Evolutionary conservation across 2,888 invertebrate species (phyloP).

Genomic region (Cephus sareptanus): DNA sequence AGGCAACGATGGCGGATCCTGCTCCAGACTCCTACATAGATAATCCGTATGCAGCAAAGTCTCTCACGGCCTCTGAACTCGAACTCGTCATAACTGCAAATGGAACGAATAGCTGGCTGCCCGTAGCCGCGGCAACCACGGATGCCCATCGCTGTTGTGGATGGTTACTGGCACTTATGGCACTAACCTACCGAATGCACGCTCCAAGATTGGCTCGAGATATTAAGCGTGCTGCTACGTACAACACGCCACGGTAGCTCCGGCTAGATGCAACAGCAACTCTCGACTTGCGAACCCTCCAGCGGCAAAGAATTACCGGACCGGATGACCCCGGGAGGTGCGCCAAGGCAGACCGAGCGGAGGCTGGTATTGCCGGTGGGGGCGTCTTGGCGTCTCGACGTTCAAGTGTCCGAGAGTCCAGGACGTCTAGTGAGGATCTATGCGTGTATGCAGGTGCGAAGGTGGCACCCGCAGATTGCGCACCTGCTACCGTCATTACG

Average conservation of each 20-base stretch:
- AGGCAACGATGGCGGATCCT: neutral
- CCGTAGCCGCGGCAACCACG: conserved; percentile 50
- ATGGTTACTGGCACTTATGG: conserved; percentile 57
- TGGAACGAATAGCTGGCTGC: conserved; percentile 58
- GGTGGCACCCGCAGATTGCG: conserved; percentile 54
- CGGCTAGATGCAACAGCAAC: neutral
- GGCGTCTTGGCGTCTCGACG: conserved; percentile 26
- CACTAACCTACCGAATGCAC: conserved; percentile 55
- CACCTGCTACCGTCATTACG: conserved; percentile 62
- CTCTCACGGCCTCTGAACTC: conserved; percentile 63
- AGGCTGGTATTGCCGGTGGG: neutral
- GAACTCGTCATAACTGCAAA: conserved; percentile 64
- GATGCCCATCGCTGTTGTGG: conserved; percentile 50
- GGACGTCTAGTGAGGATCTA: conserved; percentile 20
- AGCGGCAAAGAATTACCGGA: neutral
- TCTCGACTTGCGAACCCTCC: neutral
- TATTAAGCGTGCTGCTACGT: conserved; percentile 49
- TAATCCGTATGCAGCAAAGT: conserved; percentile 38
- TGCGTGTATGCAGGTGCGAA: conserved; percentile 42
- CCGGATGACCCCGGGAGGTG: neutral
- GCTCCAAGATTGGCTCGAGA: conserved; percentile 59
- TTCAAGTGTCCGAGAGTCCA: conserved; percentile 30
- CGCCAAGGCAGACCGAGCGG: neutral
- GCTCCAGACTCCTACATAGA: conserved; percentile 2
- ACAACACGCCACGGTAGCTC: conserved; percentile 5